phyloP scores from a whole-genome alignment of 2,113 vertebrate species.

The Hypomesus transpacificus region DNA sequence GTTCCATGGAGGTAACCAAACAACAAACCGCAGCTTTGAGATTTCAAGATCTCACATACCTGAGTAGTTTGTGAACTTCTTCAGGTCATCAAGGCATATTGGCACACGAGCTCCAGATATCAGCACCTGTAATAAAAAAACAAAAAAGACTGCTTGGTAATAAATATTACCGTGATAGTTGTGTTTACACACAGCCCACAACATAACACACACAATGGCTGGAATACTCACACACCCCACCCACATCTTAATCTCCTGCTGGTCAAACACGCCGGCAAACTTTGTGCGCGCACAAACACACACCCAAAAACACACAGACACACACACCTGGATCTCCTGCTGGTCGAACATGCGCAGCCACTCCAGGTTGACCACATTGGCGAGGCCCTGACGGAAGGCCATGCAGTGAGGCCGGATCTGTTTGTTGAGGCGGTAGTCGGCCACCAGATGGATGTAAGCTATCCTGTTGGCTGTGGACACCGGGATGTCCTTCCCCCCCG shows the following conservation, averaged over 20 bases:
- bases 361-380: constrained; percentile 93
- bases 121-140: constrained; percentile 75
- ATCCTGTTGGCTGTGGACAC: constrained; percentile 95
- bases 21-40: too few relatives aligned
- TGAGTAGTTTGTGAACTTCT: constrained; percentile 97
- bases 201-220: too few relatives aligned
- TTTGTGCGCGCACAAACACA: neutral
- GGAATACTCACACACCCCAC: too few relatives aligned
- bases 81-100: constrained; percentile 93
- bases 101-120: constrained; percentile 96
- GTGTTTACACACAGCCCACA: too few relatives aligned
- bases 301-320: neutral
- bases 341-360: constrained; percentile 99
- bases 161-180: neutral
- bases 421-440: constrained; percentile 92
- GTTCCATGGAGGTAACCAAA: too few relatives aligned
- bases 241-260: too few relatives aligned
- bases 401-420: constrained; percentile 94
- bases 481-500: constrained; percentile 89
- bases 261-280: neutral
- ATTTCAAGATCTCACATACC: constrained; percentile 64
- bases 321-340: constrained; percentile 91
- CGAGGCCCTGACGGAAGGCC: constrained; percentile 93
- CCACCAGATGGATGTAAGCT: constrained; percentile 92
- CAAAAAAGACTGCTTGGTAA: neutral